Conservation (phyloP, 1,140 invertebrate genomes). For the Cherax quadricarinatus region DNA sequence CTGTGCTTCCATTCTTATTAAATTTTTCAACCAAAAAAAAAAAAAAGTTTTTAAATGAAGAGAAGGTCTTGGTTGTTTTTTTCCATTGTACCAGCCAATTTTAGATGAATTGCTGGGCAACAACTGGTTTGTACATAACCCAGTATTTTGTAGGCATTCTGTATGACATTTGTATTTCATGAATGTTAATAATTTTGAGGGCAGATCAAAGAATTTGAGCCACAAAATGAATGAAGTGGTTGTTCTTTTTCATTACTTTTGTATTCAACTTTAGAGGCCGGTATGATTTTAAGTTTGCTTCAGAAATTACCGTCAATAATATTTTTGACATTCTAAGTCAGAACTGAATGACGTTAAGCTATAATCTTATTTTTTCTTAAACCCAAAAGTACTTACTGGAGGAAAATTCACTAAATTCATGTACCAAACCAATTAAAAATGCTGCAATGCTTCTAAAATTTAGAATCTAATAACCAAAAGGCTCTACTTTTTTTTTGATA, state of each 20-base stretch:
- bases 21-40: not conserved
- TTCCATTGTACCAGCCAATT: slow-evolving; percentile 20
- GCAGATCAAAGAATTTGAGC: slow-evolving; percentile 9
- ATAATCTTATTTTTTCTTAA: too few species aligned
- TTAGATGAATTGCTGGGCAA: slow-evolving; percentile 15
- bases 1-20: not conserved
- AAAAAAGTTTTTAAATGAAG: not conserved
- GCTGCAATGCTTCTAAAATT: too few species aligned
- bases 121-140: slow-evolving; percentile 20
- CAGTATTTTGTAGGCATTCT: slow-evolving; percentile 8
- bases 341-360: too few species aligned
- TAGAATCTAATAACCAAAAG: too few species aligned
- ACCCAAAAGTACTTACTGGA: too few species aligned
- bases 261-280: not conserved
- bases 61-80: not conserved
- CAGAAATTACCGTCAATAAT: not conserved
- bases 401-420: too few species aligned
- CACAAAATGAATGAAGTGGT: not conserved
- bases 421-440: too few species aligned
- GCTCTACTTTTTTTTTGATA: too few species aligned
- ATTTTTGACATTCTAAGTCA: not conserved
- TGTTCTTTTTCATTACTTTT: not conserved
- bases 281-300: not conserved
- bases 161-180: not conserved
- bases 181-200: slow-evolving; percentile 10